Evolutionary conservation across 2,888 invertebrate genomes (phyloP).

Genomic region (Parapristionchus giblindavisi): DNA sequence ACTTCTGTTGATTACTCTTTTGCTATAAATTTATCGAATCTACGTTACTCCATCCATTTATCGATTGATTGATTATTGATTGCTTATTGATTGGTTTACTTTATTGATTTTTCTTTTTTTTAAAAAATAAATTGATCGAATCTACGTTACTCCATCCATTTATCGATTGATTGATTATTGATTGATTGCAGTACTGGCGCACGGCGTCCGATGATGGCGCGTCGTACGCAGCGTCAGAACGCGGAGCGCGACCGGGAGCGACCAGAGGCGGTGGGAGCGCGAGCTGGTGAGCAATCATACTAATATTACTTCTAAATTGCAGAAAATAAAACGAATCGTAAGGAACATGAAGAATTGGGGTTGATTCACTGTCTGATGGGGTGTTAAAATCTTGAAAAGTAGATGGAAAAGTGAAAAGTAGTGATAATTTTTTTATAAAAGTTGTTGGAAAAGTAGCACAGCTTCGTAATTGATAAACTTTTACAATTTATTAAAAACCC

Average conservation of each 20-base stretch:
- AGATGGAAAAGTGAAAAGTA: too few relatives aligned
- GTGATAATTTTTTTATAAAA: too few relatives aligned
- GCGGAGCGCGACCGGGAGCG: constrained; percentile 7
- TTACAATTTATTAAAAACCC: too few relatives aligned
- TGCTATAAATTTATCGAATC: neutral
- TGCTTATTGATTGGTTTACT: neutral
- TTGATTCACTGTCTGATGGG: too few relatives aligned
- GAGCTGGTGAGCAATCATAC: too few relatives aligned
- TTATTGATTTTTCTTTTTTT: neutral
- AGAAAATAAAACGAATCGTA: too few relatives aligned
- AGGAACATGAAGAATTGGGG: too few relatives aligned
- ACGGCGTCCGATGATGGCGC: constrained; percentile 34
- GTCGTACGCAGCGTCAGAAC: constrained; percentile 6
- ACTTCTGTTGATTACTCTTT: neutral
- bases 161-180: neutral
- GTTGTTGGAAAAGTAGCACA: too few relatives aligned
- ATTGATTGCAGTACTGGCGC: constrained; percentile 20
- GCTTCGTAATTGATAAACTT: too few relatives aligned
- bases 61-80: neutral
- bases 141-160: neutral
- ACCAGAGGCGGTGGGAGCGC: too few relatives aligned
- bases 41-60: neutral
- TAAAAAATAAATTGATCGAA: neutral
- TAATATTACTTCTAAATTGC: too few relatives aligned
- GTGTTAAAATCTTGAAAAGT: too few relatives aligned